Conservation (phyloP, 2,797 vertebrate species). For the Amphiprion clarkii region DNA sequence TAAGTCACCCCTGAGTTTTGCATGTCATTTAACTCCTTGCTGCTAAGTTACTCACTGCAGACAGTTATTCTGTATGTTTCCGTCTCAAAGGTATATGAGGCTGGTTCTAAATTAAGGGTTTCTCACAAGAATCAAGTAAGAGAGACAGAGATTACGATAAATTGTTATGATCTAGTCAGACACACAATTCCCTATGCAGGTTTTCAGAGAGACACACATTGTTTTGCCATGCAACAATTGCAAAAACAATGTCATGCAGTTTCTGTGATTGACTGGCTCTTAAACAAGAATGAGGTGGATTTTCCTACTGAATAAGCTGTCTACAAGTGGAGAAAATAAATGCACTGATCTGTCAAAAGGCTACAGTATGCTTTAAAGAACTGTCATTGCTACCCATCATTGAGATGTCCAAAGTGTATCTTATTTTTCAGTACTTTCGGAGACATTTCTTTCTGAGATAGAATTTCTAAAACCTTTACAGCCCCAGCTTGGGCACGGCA, state of each 20-base stretch:
- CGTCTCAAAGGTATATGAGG: slow-evolving; percentile 7
- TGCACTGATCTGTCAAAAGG: neutral
- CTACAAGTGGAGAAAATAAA: slow-evolving; percentile 7
- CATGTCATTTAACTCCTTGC: slow-evolving; percentile 18
- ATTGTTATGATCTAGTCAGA: neutral
- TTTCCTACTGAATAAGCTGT: slow-evolving; percentile 25
- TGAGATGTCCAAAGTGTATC: neutral
- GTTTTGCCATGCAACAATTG: neutral
- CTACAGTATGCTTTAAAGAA: neutral
- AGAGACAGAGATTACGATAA: slow-evolving; percentile 11
- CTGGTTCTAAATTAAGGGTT: slow-evolving; percentile 7
- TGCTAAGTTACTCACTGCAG: slow-evolving; percentile 30
- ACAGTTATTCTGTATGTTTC: slow-evolving; percentile 14
- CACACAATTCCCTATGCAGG: neutral
- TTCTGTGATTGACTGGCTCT: slow-evolving; percentile 23
- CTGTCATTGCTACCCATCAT: neutral
- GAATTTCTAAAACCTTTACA: neutral
- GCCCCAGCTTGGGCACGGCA: neutral
- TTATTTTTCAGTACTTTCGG: neutral
- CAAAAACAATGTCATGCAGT: neutral
- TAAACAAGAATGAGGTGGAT: slow-evolving; percentile 4
- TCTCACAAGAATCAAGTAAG: slow-evolving; percentile 20
- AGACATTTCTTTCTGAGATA: neutral
- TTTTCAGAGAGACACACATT: slow-evolving; percentile 11
- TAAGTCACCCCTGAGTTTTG: slow-evolving; percentile 9